Base-by-base conservation (phyloP, 2,888 invertebrate species). In the Cactoblastis cactorum region DNA sequence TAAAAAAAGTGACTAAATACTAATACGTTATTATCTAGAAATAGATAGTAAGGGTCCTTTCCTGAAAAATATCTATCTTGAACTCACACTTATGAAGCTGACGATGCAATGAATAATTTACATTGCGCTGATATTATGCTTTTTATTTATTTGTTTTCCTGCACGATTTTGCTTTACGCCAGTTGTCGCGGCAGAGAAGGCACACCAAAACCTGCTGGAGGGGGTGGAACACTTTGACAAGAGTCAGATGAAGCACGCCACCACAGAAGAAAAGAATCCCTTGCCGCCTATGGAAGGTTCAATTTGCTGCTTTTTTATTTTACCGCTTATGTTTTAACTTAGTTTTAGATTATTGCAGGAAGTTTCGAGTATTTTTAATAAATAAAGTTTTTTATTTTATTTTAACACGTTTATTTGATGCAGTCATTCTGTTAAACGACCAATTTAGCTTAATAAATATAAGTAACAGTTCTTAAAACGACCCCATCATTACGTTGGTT, bases 141-240 rank as follows among this genome's bases (percentile, higher is more conserved):
- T 68, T 63, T 65, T 64, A 63, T 67, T 71, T 69, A 58, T 64
- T 65, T 49, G 41, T 72, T 65, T 70, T 73, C 56, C 62, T 78
- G 87, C 86, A 87, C 80, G 81, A 67, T 79, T 28, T 74, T 81
- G 83, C 84, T 84, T 83, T 74, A 74, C 65, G 69, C 68, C 82
- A 94, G 94, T 92, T 80, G 93, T 94, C 63, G 92, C 92, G 62
- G 93, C 93, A 74, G 94, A 94, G 87, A 94, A 93, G 83, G 92
- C 91, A 55, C 94, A 94, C 72, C 93, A 93, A 81, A 93, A 93
- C 69, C 86, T 94, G 46, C 80, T 94, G 74, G 92, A 92, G 50
- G 94, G 94, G 58, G 93, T 95, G 51, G 94, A 94, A 73, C 92
- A 92, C 65, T 95, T 94, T 71, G 93, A 94, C 88, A 93, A 93